Conservation (phyloP, 1,140 invertebrate species). For the Drosophila nannoptera region DNA sequence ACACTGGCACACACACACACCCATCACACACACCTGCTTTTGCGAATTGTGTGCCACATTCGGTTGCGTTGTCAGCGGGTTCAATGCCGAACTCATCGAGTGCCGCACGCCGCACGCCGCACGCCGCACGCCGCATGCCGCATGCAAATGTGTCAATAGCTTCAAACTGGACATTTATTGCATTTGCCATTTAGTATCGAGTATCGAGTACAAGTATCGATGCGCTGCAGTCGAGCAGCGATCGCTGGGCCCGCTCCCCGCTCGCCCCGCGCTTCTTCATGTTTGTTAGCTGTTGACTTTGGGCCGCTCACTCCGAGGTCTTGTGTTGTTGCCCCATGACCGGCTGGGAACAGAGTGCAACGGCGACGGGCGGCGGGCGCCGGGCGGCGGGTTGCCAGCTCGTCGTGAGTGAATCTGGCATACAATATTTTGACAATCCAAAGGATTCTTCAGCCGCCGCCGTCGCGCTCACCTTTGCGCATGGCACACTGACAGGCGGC, state of each 20-base stretch:
- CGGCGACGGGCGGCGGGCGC: slow-evolving; percentile 21
- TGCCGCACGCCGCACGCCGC: slow-evolving; percentile 18
- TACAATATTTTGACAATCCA: slow-evolving; percentile 77
- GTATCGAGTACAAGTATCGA: slow-evolving; percentile 32
- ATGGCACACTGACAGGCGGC: slow-evolving; percentile 29
- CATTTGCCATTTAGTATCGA: slow-evolving; percentile 56
- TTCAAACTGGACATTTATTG: slow-evolving; percentile 71
- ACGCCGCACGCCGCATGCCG: slow-evolving; percentile 24
- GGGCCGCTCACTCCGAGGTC: slow-evolving; percentile 49
- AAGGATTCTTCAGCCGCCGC: slow-evolving; percentile 66
- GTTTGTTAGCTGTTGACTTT: slow-evolving; percentile 34
- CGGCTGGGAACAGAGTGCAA: slow-evolving; percentile 35
- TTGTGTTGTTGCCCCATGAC: slow-evolving; percentile 42
- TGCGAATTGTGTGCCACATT: slow-evolving; percentile 34
- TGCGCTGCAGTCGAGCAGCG: slow-evolving; percentile 18
- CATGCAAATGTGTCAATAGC: slow-evolving; percentile 75
- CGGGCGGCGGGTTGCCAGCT: slow-evolving; percentile 27
- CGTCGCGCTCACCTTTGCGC: slow-evolving; percentile 56
- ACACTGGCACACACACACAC: slow-evolving; percentile 9
- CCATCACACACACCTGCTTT: slow-evolving; percentile 36
- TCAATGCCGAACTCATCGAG: slow-evolving; percentile 37
- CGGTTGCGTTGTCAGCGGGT: slow-evolving; percentile 12
- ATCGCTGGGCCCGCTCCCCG: slow-evolving; percentile 20
- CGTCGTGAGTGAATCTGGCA: slow-evolving; percentile 71
- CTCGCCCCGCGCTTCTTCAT: slow-evolving; percentile 16